A percentile compares a stretch with the other conserved stretches of the same genome.
These are phyloP conservation scores for Catostylus mosaicus DNA, from an alignment of 30 jellyfish, hydroid and myxozoan species.

Conservation along the genomic window DNA sequence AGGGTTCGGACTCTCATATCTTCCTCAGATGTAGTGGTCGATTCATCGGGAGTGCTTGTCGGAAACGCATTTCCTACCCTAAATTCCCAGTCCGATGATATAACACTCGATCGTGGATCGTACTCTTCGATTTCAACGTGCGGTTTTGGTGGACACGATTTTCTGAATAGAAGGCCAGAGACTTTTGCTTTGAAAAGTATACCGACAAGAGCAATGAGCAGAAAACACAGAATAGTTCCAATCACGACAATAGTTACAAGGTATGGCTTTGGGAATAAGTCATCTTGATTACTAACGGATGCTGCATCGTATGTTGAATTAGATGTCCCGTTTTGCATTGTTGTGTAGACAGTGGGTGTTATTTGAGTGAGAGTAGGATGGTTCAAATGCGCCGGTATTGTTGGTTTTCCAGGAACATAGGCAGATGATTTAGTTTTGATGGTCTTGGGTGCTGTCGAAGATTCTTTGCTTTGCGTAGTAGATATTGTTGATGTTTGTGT, in stretches of 20 bases:
- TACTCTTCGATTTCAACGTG: constrained; percentile 95
- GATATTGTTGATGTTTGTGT: constrained; percentile 14
- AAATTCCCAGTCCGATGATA: constrained; percentile 98
- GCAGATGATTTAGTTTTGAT: background rate
- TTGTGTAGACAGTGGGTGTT: background rate
- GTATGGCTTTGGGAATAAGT: constrained; percentile 91
- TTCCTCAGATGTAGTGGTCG: constrained; percentile 93
- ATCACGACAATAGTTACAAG: constrained; percentile 85
- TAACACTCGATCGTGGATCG: constrained; percentile 94
- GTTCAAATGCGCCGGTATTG: background rate
- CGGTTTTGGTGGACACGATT: constrained; percentile 92
- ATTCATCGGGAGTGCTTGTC: constrained; percentile 98
- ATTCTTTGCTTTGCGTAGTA: background rate
- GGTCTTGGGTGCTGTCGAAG: background rate
- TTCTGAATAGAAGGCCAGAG: constrained; percentile 70
- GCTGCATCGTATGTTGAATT: constrained; percentile 42
- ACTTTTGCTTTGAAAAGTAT: constrained; percentile 82
- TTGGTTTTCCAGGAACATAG: background rate
- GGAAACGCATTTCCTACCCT: constrained; percentile 91
- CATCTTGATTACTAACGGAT: constrained; percentile 71
- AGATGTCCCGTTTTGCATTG: constrained; percentile 22
- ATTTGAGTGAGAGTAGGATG: background rate
- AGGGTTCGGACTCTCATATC: constrained; percentile 92
- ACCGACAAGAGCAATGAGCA: constrained; percentile 80
- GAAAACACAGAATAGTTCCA: constrained; percentile 88